phyloP scores from a whole-genome alignment of 2,888 invertebrate genomes.

The Pammene fasciana region DNA sequence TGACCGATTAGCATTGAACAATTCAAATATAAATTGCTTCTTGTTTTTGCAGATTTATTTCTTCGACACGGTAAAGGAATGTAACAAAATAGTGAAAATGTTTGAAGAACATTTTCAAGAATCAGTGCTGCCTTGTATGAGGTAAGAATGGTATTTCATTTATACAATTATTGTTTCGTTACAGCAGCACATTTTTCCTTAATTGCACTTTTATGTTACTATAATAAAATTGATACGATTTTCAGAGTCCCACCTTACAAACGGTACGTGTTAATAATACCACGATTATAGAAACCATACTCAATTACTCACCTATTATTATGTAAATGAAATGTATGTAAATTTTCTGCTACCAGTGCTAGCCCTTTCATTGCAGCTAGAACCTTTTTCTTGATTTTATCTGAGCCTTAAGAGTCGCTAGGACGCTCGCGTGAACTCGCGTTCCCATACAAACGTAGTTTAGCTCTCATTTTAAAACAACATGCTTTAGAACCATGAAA shows the following conservation, averaged over 20 bases:
- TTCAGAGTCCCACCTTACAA: constrained; percentile 10
- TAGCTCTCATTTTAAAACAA: too few species aligned
- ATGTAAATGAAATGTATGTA: neutral
- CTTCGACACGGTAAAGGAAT: constrained; percentile 95
- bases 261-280: constrained; percentile 12
- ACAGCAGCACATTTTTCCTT: neutral
- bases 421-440: too few species aligned
- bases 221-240: neutral
- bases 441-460: too few species aligned
- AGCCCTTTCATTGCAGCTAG: too few species aligned
- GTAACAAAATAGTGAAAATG: constrained; percentile 95
- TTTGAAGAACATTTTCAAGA: constrained; percentile 97
- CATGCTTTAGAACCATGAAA: too few species aligned
- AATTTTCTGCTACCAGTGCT: neutral
- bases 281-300: neutral
- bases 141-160: constrained; percentile 80
- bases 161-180: neutral
- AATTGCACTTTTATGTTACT: neutral
- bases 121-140: constrained; percentile 92
- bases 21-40: too few species aligned
- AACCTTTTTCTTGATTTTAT: too few species aligned
- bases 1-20: too few species aligned
- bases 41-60: constrained; percentile 89
- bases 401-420: too few species aligned
- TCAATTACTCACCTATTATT: too few species aligned